These are phyloP conservation scores for Aplidium turbinatum DNA, from an alignment of 23 tunicate species.

Conservation along the genomic window DNA sequence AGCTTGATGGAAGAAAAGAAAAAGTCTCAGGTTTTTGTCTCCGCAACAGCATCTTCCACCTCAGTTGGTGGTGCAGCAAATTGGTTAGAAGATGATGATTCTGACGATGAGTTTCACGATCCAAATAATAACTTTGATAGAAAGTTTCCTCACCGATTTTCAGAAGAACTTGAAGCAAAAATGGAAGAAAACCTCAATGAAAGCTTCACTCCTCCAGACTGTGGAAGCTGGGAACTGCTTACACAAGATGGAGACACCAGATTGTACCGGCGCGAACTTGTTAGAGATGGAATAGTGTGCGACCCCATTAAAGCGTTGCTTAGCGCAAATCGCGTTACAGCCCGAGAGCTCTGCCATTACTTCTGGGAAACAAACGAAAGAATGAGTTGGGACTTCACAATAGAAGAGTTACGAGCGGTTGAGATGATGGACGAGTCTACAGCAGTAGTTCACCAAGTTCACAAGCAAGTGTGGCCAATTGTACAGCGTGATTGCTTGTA, in stretches of 20 bases:
- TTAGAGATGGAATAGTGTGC: constrained; percentile 69
- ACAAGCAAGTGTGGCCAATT: constrained; percentile 86
- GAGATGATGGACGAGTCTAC: constrained; percentile 72
- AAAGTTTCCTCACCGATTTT: constrained; percentile 16
- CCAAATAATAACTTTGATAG: constrained; percentile 32
- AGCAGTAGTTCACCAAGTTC: constrained; percentile 74
- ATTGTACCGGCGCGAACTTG: constrained; percentile 56
- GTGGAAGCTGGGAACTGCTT: constrained; percentile 67
- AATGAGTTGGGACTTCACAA: constrained; percentile 78
- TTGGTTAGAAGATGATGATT: constrained; percentile 54
- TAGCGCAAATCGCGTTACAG: constrained; percentile 45
- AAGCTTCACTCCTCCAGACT: constrained; percentile 40
- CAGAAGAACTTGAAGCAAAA: constrained; percentile 11
- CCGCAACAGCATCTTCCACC: background rate
- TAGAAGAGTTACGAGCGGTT: constrained; percentile 43
- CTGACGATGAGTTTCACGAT: constrained; percentile 93
- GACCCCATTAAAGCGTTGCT: constrained; percentile 85
- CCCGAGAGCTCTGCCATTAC: constrained; percentile 80
- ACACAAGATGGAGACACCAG: constrained; percentile 81
- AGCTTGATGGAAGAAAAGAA: constrained; percentile 28
- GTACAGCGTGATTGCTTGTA: constrained; percentile 84
- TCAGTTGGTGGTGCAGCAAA: constrained; percentile 10
- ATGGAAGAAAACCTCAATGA: constrained; percentile 31
- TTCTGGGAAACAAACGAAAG: constrained; percentile 87
- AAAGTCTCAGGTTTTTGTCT: background rate